Evolutionary conservation across 2,113 vertebrate species (phyloP), one percentile per base, ranked within the genome.

Genomic region (Eretmochelys imbricata): DNA sequence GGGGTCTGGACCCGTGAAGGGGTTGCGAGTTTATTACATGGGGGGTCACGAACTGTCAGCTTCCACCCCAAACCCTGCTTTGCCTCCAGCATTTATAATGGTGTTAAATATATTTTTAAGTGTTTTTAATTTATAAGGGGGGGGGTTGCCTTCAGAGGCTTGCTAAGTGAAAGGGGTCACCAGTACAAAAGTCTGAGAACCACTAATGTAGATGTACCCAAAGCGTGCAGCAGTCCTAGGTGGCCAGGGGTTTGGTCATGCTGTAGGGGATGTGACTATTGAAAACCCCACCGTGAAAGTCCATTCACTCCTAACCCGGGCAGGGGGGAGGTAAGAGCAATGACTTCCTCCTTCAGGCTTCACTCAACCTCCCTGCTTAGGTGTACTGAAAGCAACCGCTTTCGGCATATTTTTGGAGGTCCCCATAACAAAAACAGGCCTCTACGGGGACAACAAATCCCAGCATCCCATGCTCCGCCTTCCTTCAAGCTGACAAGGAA

Each of bases 391-490:
- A 35, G 76, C 29, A 2, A 24, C 25, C 3, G 59, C 59, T 65
- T 65, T 65, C 13, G 59, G 31, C 29, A 29, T 35, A 2, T n/a
- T 3, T 27, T 0, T 6, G 0, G 2, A 38, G 1, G 75, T 4
- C 17, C 42, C 13, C 4, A 20, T 69, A 2, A 0, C 5, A 3
- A 1, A 7, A 6, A 27, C 6, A 0, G 0, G 0, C 5, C 3
- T 6, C 22, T 0, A 2, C 2, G 0, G 27, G 3, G 27, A 93
- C 94, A 80, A 80, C 91, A 78, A 27, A 4, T 88, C 90, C 94
- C 90, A 17, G 53, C 49, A 11, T n/a, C 50, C 87, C 27, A 0
- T 8, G 76, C 49, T 53, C 35, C 2, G 24, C 2, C 5, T 1
- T 3, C 42, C 81, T 3, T 3, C 38, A 1, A 2, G 31, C 4